phyloP scores from a whole-genome alignment of 2,888 invertebrate species.

The Scaptomyza parva region DNA sequence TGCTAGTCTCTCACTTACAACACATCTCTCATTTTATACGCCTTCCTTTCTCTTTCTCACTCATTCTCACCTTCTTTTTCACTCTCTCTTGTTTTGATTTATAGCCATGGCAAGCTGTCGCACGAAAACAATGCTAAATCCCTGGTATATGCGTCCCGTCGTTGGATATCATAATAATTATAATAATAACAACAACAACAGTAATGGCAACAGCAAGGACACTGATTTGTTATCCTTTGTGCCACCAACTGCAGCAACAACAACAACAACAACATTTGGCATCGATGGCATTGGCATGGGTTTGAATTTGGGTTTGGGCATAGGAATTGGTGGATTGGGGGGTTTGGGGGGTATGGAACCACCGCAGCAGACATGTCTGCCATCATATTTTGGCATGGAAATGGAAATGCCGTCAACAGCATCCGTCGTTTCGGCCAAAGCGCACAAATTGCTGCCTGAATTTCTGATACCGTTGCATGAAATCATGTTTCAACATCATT shows the following conservation, averaged over 20 bases:
- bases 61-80: no score
- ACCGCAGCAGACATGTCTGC: slow-evolving; percentile 76
- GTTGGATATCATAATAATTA: slow-evolving; percentile 77
- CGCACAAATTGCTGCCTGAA: slow-evolving; percentile 74
- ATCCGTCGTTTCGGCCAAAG: slow-evolving; percentile 44
- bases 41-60: slow-evolving; percentile 28
- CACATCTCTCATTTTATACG: background rate
- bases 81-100: slow-evolving; percentile 61
- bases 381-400: slow-evolving; percentile 76
- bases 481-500: slow-evolving; percentile 77
- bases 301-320: slow-evolving; percentile 15
- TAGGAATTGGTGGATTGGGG: no score
- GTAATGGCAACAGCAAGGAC: slow-evolving; percentile 43
- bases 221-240: slow-evolving; percentile 51
- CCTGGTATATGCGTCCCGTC: slow-evolving; percentile 77
- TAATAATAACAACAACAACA: slow-evolving; percentile 8
- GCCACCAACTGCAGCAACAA: slow-evolving; percentile 36
- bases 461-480: slow-evolving; percentile 80
- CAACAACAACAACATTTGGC: slow-evolving; percentile 23
- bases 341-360: slow-evolving; percentile 19
- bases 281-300: slow-evolving; percentile 23
- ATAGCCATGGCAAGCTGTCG: slow-evolving; percentile 73
- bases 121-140: slow-evolving; percentile 68
- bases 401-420: slow-evolving; percentile 56
- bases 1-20: no score